Evolutionary conservation across 2,113 vertebrate species (phyloP).

Genomic region (Fulica atra): DNA sequence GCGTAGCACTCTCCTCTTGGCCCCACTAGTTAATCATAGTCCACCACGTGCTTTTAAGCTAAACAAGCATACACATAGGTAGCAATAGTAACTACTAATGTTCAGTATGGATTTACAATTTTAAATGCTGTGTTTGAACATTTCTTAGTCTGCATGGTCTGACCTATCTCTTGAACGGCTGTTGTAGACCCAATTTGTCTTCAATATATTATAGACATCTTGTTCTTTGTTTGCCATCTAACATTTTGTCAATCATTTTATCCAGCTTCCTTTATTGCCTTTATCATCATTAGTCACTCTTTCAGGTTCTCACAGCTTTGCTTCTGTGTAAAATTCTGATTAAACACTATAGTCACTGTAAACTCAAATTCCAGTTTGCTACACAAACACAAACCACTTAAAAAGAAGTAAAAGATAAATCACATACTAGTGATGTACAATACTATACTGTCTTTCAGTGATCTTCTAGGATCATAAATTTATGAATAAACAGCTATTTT

Average conservation of each 20-base stretch:
- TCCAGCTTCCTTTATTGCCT: neutral
- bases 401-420: neutral
- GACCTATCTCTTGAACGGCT: neutral
- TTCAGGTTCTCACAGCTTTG: neutral
- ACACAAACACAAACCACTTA: neutral
- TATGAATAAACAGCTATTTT: neutral
- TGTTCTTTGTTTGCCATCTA: neutral
- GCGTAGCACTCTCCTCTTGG: accelerated
- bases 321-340: neutral
- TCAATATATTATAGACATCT: neutral
- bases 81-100: neutral
- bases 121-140: neutral
- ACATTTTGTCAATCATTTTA: neutral
- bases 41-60: neutral
- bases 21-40: too few species aligned
- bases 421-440: neutral
- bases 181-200: neutral
- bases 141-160: neutral
- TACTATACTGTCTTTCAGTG: neutral
- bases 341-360: neutral
- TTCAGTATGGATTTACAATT: neutral
- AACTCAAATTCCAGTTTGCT: neutral
- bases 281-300: neutral
- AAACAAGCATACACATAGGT: neutral
- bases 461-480: neutral